Base-by-base conservation (phyloP, 2,113 vertebrate species). In the Sula dactylatra region DNA sequence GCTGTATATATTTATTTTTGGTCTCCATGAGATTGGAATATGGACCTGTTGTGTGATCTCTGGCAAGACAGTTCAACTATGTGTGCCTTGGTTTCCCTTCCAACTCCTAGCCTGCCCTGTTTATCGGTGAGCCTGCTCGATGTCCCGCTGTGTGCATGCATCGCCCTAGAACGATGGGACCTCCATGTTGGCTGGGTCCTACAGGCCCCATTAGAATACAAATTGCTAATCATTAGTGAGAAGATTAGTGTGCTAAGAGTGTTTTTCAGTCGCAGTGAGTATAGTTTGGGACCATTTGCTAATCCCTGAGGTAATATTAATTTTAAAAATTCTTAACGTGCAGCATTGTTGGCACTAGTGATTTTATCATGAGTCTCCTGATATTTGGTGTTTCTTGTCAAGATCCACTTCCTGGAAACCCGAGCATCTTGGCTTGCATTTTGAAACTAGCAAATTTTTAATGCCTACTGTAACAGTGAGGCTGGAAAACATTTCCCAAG, bases 231-330 rank as follows among this genome's bases (percentile, higher is more conserved):
- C 87, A 94, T 76, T 88, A 77, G 36, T 79, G 73, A 92, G 72
- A 95, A 94, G 88, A 97, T 95, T 85, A 96, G 95, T 88, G 80
- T 55, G 56, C 64, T 95, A 82, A 55, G 85, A 66, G 90, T n/a
- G 56, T 58, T 86, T 85, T 71, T 86, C 89, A 50, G 84, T 45
- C 24, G 2, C 62, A 50, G 56, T 40, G 70, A 81, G 66, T 50
- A 50, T 17, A 90, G 70, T 83, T 85, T 70, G 89, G 86, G 83
- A 69, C 70, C 16, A 34, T 59, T 95, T 62, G 29, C 45, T 85
- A 85, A 85, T 77, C 89, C 86, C 86, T 0, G 2, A 85, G 87
- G 84, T 80, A 93, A 82, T 72, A 94, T 72, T 96, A 96, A 85
- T 93, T 96, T 82, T 4, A 38, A 96, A 96, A 94, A 95, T 84